Evolutionary conservation across 2,797 vertebrate genomes (phyloP).

Genomic region (Coranthus polyacanthus): DNA sequence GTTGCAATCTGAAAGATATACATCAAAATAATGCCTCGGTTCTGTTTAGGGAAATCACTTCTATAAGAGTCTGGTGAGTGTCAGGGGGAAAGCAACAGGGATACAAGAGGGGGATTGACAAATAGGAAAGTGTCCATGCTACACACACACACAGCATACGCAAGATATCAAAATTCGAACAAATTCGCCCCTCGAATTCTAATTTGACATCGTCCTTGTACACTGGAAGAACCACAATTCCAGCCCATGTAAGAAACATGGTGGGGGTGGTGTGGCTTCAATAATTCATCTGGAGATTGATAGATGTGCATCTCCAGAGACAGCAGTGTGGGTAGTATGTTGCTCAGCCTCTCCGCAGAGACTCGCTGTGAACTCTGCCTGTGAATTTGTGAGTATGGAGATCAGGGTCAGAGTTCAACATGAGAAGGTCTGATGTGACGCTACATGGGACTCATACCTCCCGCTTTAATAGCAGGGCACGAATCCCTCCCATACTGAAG

Average conservation of each 20-base stretch:
- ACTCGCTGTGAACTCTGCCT: slow-evolving; percentile 53
- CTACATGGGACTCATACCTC: slow-evolving; percentile 6
- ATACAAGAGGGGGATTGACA: slow-evolving; percentile 27
- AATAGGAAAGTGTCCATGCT: slow-evolving; percentile 32
- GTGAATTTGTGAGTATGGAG: slow-evolving; percentile 74
- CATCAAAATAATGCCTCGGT: slow-evolving; percentile 11
- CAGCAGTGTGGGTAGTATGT: slow-evolving; percentile 48
- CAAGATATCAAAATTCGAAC: slow-evolving; percentile 36
- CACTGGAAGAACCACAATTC: slow-evolving; percentile 55
- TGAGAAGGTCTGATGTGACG: slow-evolving; percentile 43
- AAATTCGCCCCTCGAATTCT: slow-evolving; percentile 36
- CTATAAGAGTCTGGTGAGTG: slow-evolving; percentile 18
- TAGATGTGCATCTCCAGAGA: slow-evolving; percentile 72
- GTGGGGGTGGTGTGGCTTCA: slow-evolving; percentile 54
- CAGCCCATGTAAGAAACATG: slow-evolving; percentile 54
- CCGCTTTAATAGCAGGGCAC: slow-evolving; percentile 38
- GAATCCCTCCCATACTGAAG: slow-evolving; percentile 41
- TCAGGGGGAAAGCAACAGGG: slow-evolving; percentile 22
- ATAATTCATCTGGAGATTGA: slow-evolving; percentile 77
- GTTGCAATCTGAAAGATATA: too few relatives aligned
- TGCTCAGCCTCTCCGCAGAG: slow-evolving; percentile 55
- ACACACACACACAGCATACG: slow-evolving; percentile 22
- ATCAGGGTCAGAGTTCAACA: slow-evolving; percentile 71
- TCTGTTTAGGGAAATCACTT: slow-evolving; percentile 14
- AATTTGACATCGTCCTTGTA: slow-evolving; percentile 45